A percentile compares a stretch with the other conserved stretches of the same genome.
Conservation (phyloP, 2,888 invertebrate genomes). For the Agonum fuliginosum region DNA sequence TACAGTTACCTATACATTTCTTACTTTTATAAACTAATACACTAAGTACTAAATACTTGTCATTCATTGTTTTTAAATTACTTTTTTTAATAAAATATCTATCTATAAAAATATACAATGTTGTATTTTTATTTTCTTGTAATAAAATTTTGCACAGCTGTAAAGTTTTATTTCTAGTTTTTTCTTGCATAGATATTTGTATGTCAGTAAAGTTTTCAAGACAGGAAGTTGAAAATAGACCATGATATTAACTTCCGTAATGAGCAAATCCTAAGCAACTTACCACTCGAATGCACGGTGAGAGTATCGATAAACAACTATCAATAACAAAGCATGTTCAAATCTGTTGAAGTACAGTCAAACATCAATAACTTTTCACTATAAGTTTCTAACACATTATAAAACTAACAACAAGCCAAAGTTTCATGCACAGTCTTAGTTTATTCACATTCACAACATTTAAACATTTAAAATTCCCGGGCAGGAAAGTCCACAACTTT, state of each 20-base stretch:
- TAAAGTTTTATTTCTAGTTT: neutral
- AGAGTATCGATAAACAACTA: constrained; percentile 17
- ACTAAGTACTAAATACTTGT: too few species aligned
- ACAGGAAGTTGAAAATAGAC: neutral
- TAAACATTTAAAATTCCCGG: constrained; percentile 36
- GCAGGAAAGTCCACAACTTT: neutral
- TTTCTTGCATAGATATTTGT: too few species aligned
- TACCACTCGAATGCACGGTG: neutral
- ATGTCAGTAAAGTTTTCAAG: neutral
- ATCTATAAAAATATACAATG: too few species aligned
- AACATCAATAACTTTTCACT: constrained; percentile 3
- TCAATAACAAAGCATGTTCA: constrained; percentile 25
- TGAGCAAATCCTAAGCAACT: neutral
- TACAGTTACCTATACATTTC: too few species aligned
- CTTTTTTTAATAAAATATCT: too few species aligned
- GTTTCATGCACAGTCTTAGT: constrained; percentile 5
- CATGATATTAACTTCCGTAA: constrained; percentile 2
- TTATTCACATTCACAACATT: constrained; percentile 21
- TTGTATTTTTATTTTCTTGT: too few species aligned
- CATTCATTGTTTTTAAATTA: too few species aligned
- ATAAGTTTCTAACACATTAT: too few species aligned
- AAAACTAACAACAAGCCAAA: neutral
- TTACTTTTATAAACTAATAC: too few species aligned
- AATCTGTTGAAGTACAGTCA: neutral
- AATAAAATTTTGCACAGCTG: neutral